These are phyloP conservation scores for Ophiothrix spiculata DNA, from an alignment of 35 echinoderm and acorn worm species.

Conservation along the genomic window DNA sequence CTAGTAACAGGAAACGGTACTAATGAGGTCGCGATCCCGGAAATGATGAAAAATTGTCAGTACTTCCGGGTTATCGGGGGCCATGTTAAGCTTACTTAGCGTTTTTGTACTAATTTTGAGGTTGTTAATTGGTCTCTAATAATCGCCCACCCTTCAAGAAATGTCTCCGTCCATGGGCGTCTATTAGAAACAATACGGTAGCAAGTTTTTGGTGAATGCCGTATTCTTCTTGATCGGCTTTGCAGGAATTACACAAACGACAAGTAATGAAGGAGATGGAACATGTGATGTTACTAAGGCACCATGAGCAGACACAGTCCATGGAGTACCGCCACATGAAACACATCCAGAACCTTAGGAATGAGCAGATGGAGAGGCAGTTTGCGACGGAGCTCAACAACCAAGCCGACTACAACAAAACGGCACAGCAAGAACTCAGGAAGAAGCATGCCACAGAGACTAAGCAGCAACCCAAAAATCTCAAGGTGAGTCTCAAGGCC, in stretches of 20 bases:
- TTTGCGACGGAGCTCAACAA: conserved; percentile 87
- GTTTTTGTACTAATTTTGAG: too few relatives aligned
- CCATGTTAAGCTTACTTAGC: too few relatives aligned
- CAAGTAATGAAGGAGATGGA: conserved; percentile 90
- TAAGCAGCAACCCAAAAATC: conserved; percentile 93
- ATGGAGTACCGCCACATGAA: conserved; percentile 79
- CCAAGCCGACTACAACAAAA: conserved; percentile 94
- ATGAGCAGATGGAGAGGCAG: conserved; percentile 94
- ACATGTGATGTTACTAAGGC: conserved; percentile 83
- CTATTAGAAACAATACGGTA: too few relatives aligned
- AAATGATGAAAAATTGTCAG: too few relatives aligned
- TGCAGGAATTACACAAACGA: conserved; percentile 73
- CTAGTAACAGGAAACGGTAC: too few relatives aligned
- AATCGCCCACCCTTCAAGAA: too few relatives aligned
- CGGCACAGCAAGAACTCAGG: conserved; percentile 68
- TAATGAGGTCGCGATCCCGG: too few relatives aligned
- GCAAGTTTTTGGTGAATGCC: too few relatives aligned
- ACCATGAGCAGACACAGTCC: conserved; percentile 84
- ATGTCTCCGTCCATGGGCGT: too few relatives aligned
- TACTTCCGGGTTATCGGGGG: too few relatives aligned
- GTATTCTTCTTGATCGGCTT: too few relatives aligned
- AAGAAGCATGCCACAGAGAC: conserved; percentile 88
- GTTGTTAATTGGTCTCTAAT: too few relatives aligned
- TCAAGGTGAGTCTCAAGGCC: conserved; percentile 71
- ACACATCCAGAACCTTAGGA: conserved; percentile 76